These are phyloP conservation scores for Tyrannus savana DNA, from an alignment of 2,113 vertebrate species.

Conservation along the genomic window DNA sequence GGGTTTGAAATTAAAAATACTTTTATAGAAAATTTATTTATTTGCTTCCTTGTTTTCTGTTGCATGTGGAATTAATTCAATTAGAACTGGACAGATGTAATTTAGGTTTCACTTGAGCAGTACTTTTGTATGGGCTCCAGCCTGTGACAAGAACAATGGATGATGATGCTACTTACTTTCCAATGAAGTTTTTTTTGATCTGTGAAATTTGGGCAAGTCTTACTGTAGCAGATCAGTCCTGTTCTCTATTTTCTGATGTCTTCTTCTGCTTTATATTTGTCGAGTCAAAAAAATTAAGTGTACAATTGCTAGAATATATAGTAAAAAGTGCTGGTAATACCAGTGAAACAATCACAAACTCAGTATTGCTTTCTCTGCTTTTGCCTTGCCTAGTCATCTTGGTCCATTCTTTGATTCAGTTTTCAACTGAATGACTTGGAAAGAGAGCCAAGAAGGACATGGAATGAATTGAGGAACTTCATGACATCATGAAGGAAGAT, in stretches of 20 bases:
- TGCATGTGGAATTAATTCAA: not conserved
- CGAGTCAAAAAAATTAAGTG: not conserved
- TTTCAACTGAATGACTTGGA: not conserved
- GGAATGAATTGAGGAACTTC: not conserved
- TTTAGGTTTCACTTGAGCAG: not conserved
- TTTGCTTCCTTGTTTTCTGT: not conserved
- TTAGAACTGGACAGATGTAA: not conserved
- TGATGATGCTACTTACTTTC: not conserved
- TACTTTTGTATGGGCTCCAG: not conserved
- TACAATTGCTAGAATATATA: not conserved
- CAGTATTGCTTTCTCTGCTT: not conserved
- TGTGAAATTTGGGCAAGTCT: not conserved
- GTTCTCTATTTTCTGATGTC: not conserved
- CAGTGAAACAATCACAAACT: not conserved
- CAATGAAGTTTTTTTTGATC: not conserved
- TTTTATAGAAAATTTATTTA: not conserved
- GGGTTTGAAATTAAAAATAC: not conserved
- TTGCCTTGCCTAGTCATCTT: not conserved
- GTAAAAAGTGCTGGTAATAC: accelerated
- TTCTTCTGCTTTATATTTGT: not conserved
- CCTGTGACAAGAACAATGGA: not conserved
- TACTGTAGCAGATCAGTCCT: not conserved
- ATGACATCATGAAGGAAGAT: not conserved
- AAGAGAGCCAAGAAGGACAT: not conserved
- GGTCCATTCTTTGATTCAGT: not conserved